A percentile compares a stretch with the other conserved stretches of the same genome.
Conservation (phyloP, 2,888 invertebrate genomes). For the Coenonympha glycerion region DNA sequence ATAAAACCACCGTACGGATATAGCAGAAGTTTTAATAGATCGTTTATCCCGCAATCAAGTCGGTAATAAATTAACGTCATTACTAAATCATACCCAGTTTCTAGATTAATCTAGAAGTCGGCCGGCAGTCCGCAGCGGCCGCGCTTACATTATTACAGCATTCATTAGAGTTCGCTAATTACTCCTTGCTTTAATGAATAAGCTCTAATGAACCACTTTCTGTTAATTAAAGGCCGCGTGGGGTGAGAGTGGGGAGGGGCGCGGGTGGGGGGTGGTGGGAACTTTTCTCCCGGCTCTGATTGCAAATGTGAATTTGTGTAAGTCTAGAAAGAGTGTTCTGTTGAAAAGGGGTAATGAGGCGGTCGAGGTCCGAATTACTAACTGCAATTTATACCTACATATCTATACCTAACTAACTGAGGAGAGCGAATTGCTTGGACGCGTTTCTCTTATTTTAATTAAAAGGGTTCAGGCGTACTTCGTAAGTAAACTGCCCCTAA, state of each 20-base stretch:
- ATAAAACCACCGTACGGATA: slow-evolving; percentile 24
- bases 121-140: slow-evolving; percentile 72
- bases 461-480: background rate
- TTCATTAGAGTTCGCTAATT: slow-evolving; percentile 92
- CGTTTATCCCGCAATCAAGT: slow-evolving; percentile 62
- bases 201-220: slow-evolving; percentile 94
- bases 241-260: slow-evolving; percentile 46
- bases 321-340: slow-evolving; percentile 71
- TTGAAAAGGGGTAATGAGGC: slow-evolving; percentile 74
- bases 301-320: slow-evolving; percentile 77
- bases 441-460: background rate
- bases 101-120: slow-evolving; percentile 75
- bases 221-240: slow-evolving; percentile 88
- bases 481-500: background rate
- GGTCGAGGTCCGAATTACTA: slow-evolving; percentile 67
- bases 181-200: slow-evolving; percentile 93
- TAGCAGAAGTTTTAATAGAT: slow-evolving; percentile 40
- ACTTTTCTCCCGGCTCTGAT: slow-evolving; percentile 74
- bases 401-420: background rate
- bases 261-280: slow-evolving; percentile 42
- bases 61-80: slow-evolving; percentile 69
- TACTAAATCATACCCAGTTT: slow-evolving; percentile 70
- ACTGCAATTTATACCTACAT: slow-evolving; percentile 41
- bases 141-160: slow-evolving; percentile 85
- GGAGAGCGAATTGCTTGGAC: background rate